Evolutionary conservation across 2,113 vertebrate genomes (phyloP).

Genomic region (Cyprinus carpio): DNA sequence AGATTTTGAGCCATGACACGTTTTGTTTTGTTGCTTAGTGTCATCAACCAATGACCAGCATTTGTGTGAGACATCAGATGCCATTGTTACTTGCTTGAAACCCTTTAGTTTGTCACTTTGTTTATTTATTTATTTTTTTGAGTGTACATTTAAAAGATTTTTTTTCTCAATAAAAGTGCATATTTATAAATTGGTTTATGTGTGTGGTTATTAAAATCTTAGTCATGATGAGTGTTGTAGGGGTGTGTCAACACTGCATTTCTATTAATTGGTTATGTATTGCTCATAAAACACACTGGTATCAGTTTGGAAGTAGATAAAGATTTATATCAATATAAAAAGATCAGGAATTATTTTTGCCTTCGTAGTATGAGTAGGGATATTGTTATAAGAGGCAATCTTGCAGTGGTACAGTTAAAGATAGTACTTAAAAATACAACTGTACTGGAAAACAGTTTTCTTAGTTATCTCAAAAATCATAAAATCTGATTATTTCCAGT

Average conservation of each 20-base stretch:
- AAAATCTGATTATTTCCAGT: background rate
- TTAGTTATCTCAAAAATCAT: background rate
- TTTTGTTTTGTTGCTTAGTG: slow-evolving; percentile 52
- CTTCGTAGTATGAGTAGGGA: background rate
- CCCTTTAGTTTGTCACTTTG: slow-evolving; percentile 46
- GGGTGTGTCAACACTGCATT: background rate
- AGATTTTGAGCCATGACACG: slow-evolving; percentile 84
- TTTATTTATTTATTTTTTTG: slow-evolving; percentile 71
- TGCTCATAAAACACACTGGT: background rate
- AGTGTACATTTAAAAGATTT: slow-evolving; percentile 58
- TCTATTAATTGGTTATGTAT: background rate
- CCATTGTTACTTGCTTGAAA: slow-evolving; percentile 22
- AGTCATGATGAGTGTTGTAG: background rate
- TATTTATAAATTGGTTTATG: slow-evolving; percentile 25
- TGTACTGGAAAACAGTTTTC: too few relatives aligned
- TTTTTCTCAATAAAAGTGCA: slow-evolving; percentile 77
- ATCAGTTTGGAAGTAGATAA: slow-evolving; percentile 1
- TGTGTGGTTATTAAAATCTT: slow-evolving; percentile 27
- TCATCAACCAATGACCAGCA: slow-evolving; percentile 57
- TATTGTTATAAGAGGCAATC: background rate
- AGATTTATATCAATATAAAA: background rate
- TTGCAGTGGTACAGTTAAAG: background rate
- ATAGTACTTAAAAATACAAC: background rate
- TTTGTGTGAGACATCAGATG: slow-evolving; percentile 66
- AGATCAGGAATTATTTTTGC: background rate